Evolutionary conservation across 2,797 vertebrate genomes (phyloP), one percentile per base, ranked within the genome.

Genomic region (Enteromius paludinosus): DNA sequence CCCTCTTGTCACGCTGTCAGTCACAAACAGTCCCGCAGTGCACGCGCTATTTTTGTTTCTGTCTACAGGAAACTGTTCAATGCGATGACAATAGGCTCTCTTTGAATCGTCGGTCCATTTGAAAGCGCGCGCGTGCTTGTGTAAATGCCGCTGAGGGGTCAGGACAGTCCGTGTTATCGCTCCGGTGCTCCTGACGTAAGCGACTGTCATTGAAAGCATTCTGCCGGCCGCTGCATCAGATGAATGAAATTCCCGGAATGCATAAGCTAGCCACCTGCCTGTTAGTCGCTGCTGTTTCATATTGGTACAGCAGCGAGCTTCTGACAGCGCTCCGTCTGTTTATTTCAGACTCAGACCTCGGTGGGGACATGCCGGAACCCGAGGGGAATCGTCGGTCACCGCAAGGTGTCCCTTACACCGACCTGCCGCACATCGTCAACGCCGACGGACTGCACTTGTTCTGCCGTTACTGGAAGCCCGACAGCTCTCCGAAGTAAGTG

Each of bases 401-500:
- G 75, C 96, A 96, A 90, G 96, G 93, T 79, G 90, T 96, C 85
- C 94, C 94, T 0, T 96, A 96, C 92, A 89, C 89, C 88, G 95
- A 97, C 83, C 93, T 96, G 83, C 94, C 89, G 86, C 96, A 98
- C 91, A 93, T 98, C 87, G 73, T 98, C 92, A 99, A 98, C 82
- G 95, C 94, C 38, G 98, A 99, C 1, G 97, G 97, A 86, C 95
- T 95, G 92, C 90, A 97, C 91, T 95, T 99, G 89, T 99, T 97
- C 95, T 99, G 97, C 92, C 96, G 94, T 89, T 98, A 97, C 91
- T 99, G 97, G 97, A 96, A 96, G 87, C 97, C 97, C 23, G 84
- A 87, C 10, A 85, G 85, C 30, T 85, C 92, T 43, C 96, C 97
- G 88, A 97, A 96, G 97, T 98, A 89, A 96, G 97, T 93, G 87